Conservation (phyloP, 1,140 invertebrate genomes). For the Harpegnathos saltator region DNA sequence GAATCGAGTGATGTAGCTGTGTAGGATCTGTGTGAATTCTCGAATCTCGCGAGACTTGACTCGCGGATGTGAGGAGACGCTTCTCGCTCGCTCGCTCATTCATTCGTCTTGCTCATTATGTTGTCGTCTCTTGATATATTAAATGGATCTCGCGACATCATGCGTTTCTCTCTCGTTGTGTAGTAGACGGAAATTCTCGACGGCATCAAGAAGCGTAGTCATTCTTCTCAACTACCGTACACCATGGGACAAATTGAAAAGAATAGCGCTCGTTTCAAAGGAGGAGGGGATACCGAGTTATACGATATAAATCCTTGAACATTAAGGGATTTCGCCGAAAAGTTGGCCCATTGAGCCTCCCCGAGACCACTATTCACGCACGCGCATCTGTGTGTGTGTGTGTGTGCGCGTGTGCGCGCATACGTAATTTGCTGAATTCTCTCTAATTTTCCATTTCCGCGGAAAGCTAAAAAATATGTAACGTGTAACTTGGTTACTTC, state of each 20-base stretch:
- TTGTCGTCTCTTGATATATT: constrained; percentile 4
- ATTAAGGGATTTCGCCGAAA: too few species aligned
- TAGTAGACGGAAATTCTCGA: background rate
- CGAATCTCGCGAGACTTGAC: background rate
- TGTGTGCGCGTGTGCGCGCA: too few species aligned
- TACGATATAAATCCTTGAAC: too few species aligned
- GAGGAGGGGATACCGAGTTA: too few species aligned
- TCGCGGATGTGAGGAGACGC: background rate
- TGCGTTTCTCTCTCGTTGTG: background rate
- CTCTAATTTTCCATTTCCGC: background rate
- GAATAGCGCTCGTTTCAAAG: background rate
- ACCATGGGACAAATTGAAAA: constrained; percentile 8
- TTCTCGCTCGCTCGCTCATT: too few species aligned
- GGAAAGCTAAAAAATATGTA: constrained; percentile 17
- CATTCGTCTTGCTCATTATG: background rate
- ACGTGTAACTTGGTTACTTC: constrained; percentile 13
- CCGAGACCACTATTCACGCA: too few species aligned
- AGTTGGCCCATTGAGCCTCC: too few species aligned
- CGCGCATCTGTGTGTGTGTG: too few species aligned
- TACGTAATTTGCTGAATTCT: background rate
- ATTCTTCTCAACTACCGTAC: background rate
- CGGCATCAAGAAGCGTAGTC: background rate
- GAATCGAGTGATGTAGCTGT: constrained; percentile 28
- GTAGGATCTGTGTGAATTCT: constrained; percentile 21
- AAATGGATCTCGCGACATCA: background rate